Evolutionary conservation across 2,888 invertebrate species (phyloP).

Genomic region (Erebia palarica): DNA sequence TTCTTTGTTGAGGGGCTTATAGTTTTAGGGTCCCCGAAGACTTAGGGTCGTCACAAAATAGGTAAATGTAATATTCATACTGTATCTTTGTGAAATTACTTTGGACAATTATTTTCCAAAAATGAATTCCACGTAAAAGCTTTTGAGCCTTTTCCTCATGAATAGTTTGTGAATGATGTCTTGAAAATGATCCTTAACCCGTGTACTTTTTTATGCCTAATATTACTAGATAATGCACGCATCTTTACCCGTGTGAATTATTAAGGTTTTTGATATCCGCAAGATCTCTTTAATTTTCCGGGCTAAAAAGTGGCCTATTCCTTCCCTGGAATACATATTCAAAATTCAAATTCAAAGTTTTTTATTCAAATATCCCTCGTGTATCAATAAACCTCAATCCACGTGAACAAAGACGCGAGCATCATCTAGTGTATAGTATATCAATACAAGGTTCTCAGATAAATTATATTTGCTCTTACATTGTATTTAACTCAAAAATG

Average conservation of each 20-base stretch:
- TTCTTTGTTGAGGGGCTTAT: constrained; percentile 26
- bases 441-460: background rate
- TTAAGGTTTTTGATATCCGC: too few relatives aligned
- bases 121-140: background rate
- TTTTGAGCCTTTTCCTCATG: background rate
- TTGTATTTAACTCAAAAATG: constrained; percentile 7
- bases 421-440: background rate
- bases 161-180: background rate
- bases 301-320: too few relatives aligned
- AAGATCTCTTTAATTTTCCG: too few relatives aligned
- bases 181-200: too few relatives aligned
- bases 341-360: too few relatives aligned
- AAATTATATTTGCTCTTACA: constrained; percentile 15
- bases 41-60: constrained; percentile 33
- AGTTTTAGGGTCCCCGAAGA: constrained; percentile 31
- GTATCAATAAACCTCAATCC: too few relatives aligned
- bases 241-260: too few relatives aligned
- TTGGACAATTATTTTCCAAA: constrained; percentile 18
- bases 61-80: constrained; percentile 38
- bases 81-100: constrained; percentile 24
- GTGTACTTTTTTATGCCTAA: too few relatives aligned
- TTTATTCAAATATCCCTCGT: too few relatives aligned
- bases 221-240: too few relatives aligned
- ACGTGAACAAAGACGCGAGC: too few relatives aligned
- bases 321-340: too few relatives aligned